A percentile compares a stretch with the other conserved stretches of the same genome.
Conservation (phyloP, 2,888 invertebrate genomes). For the Xanthia togata region DNA sequence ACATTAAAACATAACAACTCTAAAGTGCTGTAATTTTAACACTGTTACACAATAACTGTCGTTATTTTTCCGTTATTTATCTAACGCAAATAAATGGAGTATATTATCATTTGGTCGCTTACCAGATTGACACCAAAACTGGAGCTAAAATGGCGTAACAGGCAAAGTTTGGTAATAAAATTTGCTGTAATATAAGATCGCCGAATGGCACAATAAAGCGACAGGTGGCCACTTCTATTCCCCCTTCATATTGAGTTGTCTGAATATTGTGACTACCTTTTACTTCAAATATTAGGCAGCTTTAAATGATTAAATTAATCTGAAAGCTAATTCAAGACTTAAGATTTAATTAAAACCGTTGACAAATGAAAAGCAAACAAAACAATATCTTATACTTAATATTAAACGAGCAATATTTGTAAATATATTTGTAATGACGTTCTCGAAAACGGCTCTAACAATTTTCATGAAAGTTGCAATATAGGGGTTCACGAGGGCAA, state of each 20-base stretch:
- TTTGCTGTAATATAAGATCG: conserved; percentile 1
- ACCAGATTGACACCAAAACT: neutral
- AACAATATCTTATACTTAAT: too few relatives aligned
- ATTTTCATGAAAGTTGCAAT: too few relatives aligned
- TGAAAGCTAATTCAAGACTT: neutral
- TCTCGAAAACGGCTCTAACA: too few relatives aligned
- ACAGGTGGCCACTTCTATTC: conserved; percentile 40
- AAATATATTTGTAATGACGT: too few relatives aligned
- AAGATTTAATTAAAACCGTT: neutral
- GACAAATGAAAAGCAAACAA: neutral
- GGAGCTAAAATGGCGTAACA: neutral
- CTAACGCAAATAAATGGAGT: too few relatives aligned
- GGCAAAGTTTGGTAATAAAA: conserved; percentile 3
- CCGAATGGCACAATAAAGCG: neutral
- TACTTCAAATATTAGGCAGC: neutral
- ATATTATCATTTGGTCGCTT: neutral
- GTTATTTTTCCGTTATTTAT: too few relatives aligned
- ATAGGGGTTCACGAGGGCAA: too few relatives aligned
- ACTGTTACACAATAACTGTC: too few relatives aligned
- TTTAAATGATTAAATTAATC: neutral
- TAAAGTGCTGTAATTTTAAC: too few relatives aligned
- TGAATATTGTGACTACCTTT: neutral
- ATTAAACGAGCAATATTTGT: too few relatives aligned
- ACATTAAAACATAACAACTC: too few relatives aligned
- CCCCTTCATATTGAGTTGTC: neutral